Evolutionary conservation across 1,140 invertebrate genomes (phyloP), one percentile per base, ranked within the genome.

Genomic region (Triops longicaudatus): DNA sequence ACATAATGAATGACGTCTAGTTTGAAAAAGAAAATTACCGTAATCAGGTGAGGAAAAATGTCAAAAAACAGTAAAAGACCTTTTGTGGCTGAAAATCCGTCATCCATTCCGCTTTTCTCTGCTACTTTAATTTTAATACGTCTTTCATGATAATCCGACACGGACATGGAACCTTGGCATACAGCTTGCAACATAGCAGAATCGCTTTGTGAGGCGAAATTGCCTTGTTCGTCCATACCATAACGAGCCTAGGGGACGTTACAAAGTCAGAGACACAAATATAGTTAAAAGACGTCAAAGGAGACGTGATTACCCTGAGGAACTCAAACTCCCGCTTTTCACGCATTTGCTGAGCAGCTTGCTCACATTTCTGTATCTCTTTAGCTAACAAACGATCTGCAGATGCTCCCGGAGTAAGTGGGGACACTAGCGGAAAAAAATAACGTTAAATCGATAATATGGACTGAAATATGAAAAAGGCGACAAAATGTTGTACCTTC

Each of bases 211-310:
- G 92, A 91, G 44, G 89, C 88, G 84, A 92, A 93, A 42, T 91
- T 92, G 41, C 89, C 90, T 80, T 92, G 91, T 84, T 93, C 92
- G 81, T 94, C 92, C 93, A 95, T 95, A 1, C 94, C 93, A 84
- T 94, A 94, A 82, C 93, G 91, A 12, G 92, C 92, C 87, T 90
- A 83, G 12, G 78, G 80, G 31, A 4, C 7, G 31, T 37, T 4
- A 37, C 31, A 7, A 37, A 37, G 27, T 79, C 17, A 77, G 12
- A 43, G 4, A 17, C 10, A 14, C 6, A 63, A 14, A 63, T 9
- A 63, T n/a, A 28, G 37, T 26, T 41, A 72, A 26, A 79, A 37
- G 31, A 22, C 14, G 72, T 73, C 50, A 26, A 11, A 14, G 50
- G 14, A n/a, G n/a, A n/a, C 17, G 74, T 43, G 17, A 78, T 79